A percentile compares a stretch with the other conserved stretches of the same genome.
Evolutionary conservation across 2,797 vertebrate genomes (phyloP).

Genomic region (Liasis olivaceus): DNA sequence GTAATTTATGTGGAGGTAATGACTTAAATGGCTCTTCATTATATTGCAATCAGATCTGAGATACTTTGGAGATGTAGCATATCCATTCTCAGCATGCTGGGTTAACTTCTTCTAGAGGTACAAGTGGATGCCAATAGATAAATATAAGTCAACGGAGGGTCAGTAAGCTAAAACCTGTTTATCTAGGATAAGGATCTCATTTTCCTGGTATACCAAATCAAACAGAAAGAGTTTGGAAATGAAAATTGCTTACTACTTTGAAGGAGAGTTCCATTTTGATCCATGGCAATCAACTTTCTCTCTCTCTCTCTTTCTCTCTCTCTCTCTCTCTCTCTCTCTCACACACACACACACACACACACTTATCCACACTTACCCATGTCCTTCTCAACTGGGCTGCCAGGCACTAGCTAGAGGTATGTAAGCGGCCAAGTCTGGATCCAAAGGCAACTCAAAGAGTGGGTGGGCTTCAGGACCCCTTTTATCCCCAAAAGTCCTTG

Average conservation of each 20-base stretch:
- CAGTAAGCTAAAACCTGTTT: background rate
- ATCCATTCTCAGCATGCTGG: slow-evolving; percentile 51
- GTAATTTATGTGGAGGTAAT: slow-evolving; percentile 75
- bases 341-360: no score
- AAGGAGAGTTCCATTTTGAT: background rate
- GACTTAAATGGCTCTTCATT: slow-evolving; percentile 74
- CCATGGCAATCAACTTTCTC: background rate
- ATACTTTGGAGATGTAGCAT: slow-evolving; percentile 62
- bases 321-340: no score
- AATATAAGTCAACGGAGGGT: slow-evolving; percentile 8
- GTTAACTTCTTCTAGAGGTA: slow-evolving; percentile 47
- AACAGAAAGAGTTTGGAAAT: slow-evolving; percentile 20
- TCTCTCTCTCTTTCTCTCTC: no score
- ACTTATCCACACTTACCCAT: no score
- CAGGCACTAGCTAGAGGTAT: no score
- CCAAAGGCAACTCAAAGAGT: no score
- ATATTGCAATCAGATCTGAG: slow-evolving; percentile 70
- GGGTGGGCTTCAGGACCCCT: no score
- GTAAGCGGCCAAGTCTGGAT: no score
- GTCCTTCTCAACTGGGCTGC: no score
- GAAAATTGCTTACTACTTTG: background rate
- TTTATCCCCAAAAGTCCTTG: no score
- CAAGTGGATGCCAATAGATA: slow-evolving; percentile 38
- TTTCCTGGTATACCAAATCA: background rate
- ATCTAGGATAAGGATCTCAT: background rate